Evolutionary conservation across 2,888 invertebrate species (phyloP).

Genomic region (Bellardia bayeri): DNA sequence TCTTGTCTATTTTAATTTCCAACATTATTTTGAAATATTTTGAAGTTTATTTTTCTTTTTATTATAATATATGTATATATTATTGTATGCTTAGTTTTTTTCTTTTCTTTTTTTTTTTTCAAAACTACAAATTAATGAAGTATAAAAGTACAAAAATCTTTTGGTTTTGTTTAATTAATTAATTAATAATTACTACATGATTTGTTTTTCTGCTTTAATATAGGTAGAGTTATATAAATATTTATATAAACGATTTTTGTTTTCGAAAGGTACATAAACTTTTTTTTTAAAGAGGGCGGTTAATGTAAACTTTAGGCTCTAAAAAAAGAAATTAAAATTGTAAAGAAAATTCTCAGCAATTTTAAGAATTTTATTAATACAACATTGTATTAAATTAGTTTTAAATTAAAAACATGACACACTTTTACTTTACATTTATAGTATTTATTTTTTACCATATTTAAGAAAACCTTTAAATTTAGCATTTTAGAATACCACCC

Average conservation of each 20-base stretch:
- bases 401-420: too few species aligned
- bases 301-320: background rate
- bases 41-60: constrained; percentile 32
- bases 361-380: background rate
- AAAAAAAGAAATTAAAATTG: background rate
- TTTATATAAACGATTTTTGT: constrained; percentile 70
- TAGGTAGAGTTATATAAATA: constrained; percentile 45
- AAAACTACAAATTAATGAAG: constrained; percentile 70
- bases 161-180: constrained; percentile 40
- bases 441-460: too few species aligned
- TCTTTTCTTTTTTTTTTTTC: constrained; percentile 35
- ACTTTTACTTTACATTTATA: too few species aligned
- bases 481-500: too few species aligned
- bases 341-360: background rate
- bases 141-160: constrained; percentile 71
- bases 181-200: constrained; percentile 63
- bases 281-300: constrained; percentile 50
- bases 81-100: constrained; percentile 54
- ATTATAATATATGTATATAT: constrained; percentile 56
- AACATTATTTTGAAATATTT: constrained; percentile 52
- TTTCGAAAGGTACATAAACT: constrained; percentile 78
- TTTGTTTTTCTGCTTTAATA: constrained; percentile 50
- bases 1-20: constrained; percentile 54
- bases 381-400: too few species aligned
- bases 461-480: too few species aligned